These are phyloP conservation scores for Callaeas wilsoni DNA, from an alignment of 2,113 vertebrate species.

Conservation along the genomic window DNA sequence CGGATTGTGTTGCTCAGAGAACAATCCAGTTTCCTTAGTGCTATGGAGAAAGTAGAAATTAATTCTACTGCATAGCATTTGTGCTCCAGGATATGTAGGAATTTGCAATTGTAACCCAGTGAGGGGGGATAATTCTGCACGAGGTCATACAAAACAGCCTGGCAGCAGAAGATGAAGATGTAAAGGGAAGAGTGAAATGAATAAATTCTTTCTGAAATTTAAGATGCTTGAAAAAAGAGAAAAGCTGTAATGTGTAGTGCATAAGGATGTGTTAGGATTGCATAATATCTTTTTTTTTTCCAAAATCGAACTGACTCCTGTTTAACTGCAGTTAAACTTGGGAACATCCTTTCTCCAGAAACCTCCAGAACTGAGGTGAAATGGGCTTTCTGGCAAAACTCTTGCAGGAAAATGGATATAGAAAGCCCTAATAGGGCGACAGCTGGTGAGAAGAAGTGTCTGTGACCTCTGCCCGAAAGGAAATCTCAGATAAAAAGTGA, in stretches of 20 bases:
- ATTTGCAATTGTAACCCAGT: conserved; percentile 1
- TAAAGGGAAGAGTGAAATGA: not conserved
- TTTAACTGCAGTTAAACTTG: not conserved
- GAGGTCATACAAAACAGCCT: not conserved
- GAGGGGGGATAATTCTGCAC: not conserved
- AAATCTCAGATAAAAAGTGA: not conserved
- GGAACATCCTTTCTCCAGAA: not conserved
- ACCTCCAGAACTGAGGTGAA: not conserved
- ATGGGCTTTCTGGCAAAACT: not conserved
- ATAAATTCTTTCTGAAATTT: not conserved
- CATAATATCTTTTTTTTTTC: not conserved
- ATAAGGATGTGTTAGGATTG: not conserved
- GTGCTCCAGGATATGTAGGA: not conserved
- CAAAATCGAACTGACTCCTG: not conserved
- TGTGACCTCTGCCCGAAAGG: not conserved
- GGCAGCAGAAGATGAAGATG: not conserved
- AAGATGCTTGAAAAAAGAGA: not conserved
- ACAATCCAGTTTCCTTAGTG: not conserved
- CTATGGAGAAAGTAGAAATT: not conserved
- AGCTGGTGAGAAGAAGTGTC: not conserved
- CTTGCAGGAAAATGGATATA: not conserved
- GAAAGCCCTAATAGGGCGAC: not conserved
- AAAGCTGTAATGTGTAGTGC: not conserved
- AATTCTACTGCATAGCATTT: not conserved
- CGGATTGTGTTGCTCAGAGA: not conserved